Evolutionary conservation across 2,113 vertebrate species (phyloP), one percentile per base, ranked within the genome.

Genomic region (Podocnemis expansa): DNA sequence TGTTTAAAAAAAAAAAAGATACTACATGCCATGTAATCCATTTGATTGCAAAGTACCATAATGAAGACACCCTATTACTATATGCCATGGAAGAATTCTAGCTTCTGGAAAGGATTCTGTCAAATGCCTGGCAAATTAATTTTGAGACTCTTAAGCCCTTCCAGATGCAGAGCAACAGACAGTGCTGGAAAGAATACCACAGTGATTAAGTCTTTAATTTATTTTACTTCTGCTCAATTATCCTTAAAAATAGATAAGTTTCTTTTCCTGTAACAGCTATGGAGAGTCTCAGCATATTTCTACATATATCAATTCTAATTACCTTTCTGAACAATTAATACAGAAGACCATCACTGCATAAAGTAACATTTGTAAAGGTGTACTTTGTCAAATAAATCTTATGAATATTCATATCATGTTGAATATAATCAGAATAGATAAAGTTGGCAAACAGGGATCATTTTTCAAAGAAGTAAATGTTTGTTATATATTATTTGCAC

Each of bases 271-370:
- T 34, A 92, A 54, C n/a, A 94, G 16, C 54, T 55, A 93, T 58
- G 43, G 54, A 79, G 49, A 54, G 6, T 89, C 87, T 78, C 2
- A 92, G 10, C 41, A 29, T 92, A 14, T 89, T 96, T 82, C 63
- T 91, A 87, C 41, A 67, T 73, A 78, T 94, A 91, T 90, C 73
- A 94, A 82, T 94, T 96, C 78, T 93, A 96, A 96, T 97, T 93
- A 93, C 56, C 67, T 94, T 82, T 87, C 82, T 84, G 29, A 96
- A 86, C 82, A 95, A 94, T 96, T 96, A 96, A 95, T 96, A 92
- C 92, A 93, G 56, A 89, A 84, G 89, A 96, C 92, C 11, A 81
- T 95, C 70, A 91, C 17, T 84, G 5, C 8, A 89, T 70, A 93
- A 17, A 89, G 34, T 25, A 94, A 95, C 51, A 58, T 78, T n/a